Base-by-base conservation (phyloP, 2,113 vertebrate species). In the Hoplias malabaricus region DNA sequence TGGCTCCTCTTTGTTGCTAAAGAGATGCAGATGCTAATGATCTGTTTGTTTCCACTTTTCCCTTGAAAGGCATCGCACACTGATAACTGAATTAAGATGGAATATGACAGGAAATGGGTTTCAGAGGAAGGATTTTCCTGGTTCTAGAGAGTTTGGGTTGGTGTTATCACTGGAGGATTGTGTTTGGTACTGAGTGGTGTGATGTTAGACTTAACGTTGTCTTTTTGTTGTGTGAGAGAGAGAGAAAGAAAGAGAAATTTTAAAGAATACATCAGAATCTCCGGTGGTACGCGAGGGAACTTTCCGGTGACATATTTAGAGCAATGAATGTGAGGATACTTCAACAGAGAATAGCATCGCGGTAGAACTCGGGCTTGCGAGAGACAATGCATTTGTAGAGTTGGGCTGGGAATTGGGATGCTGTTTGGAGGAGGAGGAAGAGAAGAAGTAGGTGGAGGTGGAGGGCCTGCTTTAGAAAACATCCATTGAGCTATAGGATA, bases 251-350 rank as follows among this genome's bases (percentile, higher is more conserved):
- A 46, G n/a, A 69, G 16, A 13, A 25, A 46, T 65, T 31, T 42
- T 46, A 54, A 77, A 57, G 75, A 65, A 69, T 48, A 53, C 54
- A 67, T 75, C 54, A 34, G 54, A 61, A 62, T 74, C 78, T 66
- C 71, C 29, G 23, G 48, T 69, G 78, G 65, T 69, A 75, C 54
- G 25, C 33, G 10, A 75, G 48, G 27, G 59, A 69, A 80, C 72
- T 63, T 80, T 75, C 43, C 50, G 43, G 65, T 80, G 78, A 80
- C 78, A 75, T 75, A 75, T 80, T 75, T 80, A 63, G 78, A 80
- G 56, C 72, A 80, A 53, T 42, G 78, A 69, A 40, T 54, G 66
- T 40, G n/a, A 69, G n/a, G 7, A 71, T 38, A 33, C 73, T 75
- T 80, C 78, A 75, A n/a, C 33, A 75, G 78, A 80, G 78, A 80